A percentile compares a stretch with the other conserved stretches of the same genome.
Evolutionary conservation across 2,888 invertebrate genomes (phyloP).

Genomic region (Flexamia atlantica): DNA sequence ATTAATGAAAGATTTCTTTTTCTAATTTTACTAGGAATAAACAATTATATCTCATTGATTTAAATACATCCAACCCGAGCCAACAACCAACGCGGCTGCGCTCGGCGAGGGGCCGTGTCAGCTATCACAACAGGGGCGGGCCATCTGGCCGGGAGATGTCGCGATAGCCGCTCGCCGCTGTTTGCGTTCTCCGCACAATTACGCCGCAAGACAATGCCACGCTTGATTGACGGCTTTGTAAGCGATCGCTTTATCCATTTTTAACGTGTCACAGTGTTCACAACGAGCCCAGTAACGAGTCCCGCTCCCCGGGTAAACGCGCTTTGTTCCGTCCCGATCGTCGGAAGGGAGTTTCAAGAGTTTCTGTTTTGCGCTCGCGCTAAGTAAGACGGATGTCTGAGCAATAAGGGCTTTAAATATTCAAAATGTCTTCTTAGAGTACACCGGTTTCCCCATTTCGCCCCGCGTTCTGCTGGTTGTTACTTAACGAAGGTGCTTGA

Average conservation of each 20-base stretch:
- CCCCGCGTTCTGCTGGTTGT: not conserved
- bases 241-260: slow-evolving; percentile 52
- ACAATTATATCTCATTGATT: too few species aligned
- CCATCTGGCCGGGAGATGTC: not conserved
- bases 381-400: slow-evolving; percentile 6
- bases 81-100: too few species aligned
- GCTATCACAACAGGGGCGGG: slow-evolving; percentile 50
- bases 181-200: slow-evolving; percentile 22
- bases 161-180: not conserved
- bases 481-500: not conserved
- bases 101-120: slow-evolving; percentile 54
- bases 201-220: slow-evolving; percentile 41
- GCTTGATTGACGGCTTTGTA: slow-evolving; percentile 53
- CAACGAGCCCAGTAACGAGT: slow-evolving; percentile 43
- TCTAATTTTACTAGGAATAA: too few species aligned
- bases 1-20: too few species aligned
- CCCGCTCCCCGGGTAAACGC: not conserved
- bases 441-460: slow-evolving; percentile 19
- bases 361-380: slow-evolving; percentile 8
- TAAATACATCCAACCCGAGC: too few species aligned
- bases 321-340: not conserved
- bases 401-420: slow-evolving; percentile 17
- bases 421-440: slow-evolving; percentile 21
- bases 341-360: slow-evolving; percentile 19
- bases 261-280: slow-evolving; percentile 56